Base-by-base conservation (phyloP, 1,140 invertebrate genomes). In the Papilio dardanus region DNA sequence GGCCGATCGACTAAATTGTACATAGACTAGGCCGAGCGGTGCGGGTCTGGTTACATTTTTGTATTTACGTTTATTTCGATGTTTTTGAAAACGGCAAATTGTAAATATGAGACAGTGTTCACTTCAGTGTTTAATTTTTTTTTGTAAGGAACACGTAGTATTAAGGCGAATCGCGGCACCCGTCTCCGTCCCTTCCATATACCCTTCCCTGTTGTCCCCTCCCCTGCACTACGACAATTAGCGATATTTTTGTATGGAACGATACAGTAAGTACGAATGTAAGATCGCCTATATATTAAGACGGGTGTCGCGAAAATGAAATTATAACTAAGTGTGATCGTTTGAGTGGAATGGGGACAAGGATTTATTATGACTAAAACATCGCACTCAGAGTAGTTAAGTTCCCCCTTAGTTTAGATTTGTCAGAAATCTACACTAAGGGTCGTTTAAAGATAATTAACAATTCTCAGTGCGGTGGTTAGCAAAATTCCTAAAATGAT, bases 61-160 rank as follows among this genome's bases (percentile, higher is more conserved):
- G 87, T 91, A 91, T 88, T 68, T 68, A 68, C 89, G 80, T 88
- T 85, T 88, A 90, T 88, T 88, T 88, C 87, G 87, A 87, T 86
- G 82, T 84, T 86, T 86, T 77, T n/a, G n/a, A 82, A 75, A 79
- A 68, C 83, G 77, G 78, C 83, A 86, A 84, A 85, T 85, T 92
- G 90, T 92, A 92, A 90, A 92, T 90, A 90, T 82, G 79, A 84
- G 81, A 87, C 84, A 84, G 84, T 91, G 83, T 89, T 88, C 83
- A 86, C 85, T 86, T 85, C 85, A 88, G 79, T 87, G 83, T 88
- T 88, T 86, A 88, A 50, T 86, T 88, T 87, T 86, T 88, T 90
- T 76, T 79, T 40, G 2, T 67, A 67, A 85, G 83, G 82, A 84
- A 84, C 84, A 88, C 81, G 71, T 80, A 85, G 79, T 81, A 71